Base-by-base conservation (phyloP, 2,797 vertebrate species). In the Antrozous pallidus region DNA sequence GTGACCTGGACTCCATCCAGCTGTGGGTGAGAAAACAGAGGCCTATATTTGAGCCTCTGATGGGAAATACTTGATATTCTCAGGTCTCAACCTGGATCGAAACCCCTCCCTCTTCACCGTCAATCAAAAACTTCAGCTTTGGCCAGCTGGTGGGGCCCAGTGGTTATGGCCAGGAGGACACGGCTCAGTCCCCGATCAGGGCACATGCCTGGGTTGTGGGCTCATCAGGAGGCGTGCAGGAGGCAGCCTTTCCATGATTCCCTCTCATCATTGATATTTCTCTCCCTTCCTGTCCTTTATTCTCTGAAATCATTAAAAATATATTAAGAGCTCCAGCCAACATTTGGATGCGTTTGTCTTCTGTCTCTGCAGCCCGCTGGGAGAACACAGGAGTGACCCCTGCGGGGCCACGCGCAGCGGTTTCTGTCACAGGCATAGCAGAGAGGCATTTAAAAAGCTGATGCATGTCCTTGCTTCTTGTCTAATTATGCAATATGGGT, bases 371-470 rank as follows among this genome's bases (percentile, higher is more conserved):
- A 49, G 5, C n/a, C 8, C 3, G 71, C 77, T 10, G 1, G 22
- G 26, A 67, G 56, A 13, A n/a, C 26, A 4, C 8, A 10, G 49
- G 24, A 38, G 49, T 6, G 14, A 42, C 28, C 22, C 3, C 31
- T 0, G 10, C 5, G 0, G 38, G 54, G 31, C 31, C 10, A 1
- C 14, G 12, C 7, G 28, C 28, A 31, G 58, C 12, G 6, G 58
- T 61, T 31, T 31, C 56, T 6, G 26, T 58, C 18, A 8, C 1
- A 10, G 31, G 16, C 0, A 4, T 14, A 20, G 6, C 28, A n/a
- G 36, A 26, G 16, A n/a, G 71, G 28, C 10, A 12, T 17, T 56
- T 26, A 49, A 16, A 26, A 67, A 26, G 36, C 11, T 36, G 47
- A 22, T 3, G 5, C 74, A 24, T 7, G 18, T 10, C 26, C n/a